These are phyloP conservation scores for Cnemophilus loriae DNA, from an alignment of 2,113 vertebrate genomes.

Conservation along the genomic window DNA sequence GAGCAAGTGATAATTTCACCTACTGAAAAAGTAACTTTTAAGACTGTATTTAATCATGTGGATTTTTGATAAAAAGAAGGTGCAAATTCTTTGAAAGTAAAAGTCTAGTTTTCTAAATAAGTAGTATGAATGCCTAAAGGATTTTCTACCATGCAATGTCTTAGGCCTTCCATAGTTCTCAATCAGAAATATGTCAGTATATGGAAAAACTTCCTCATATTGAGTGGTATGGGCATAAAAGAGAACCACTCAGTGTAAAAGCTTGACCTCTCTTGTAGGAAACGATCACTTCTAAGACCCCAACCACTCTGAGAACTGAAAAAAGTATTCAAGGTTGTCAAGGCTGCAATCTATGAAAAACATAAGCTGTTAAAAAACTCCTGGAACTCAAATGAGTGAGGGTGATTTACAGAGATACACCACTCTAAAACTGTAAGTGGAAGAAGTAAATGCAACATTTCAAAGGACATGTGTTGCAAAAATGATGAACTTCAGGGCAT, in stretches of 20 bases:
- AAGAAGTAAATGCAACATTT: background rate
- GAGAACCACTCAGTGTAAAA: background rate
- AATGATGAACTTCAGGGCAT: background rate
- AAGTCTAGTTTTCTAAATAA: background rate
- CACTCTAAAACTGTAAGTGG: background rate
- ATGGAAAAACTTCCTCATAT: background rate
- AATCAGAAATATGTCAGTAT: background rate
- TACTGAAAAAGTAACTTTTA: background rate
- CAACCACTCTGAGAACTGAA: background rate
- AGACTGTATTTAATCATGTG: background rate
- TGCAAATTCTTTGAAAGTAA: background rate
- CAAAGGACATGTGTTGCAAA: background rate
- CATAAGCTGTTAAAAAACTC: background rate
- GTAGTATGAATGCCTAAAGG: background rate
- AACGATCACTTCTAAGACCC: background rate
- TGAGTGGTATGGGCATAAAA: background rate
- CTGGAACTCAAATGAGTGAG: background rate
- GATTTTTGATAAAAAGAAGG: background rate
- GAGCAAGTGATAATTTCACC: background rate
- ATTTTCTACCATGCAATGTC: background rate
- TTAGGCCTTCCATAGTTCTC: background rate
- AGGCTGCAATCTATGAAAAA: background rate
- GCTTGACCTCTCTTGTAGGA: background rate
- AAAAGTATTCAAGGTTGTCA: background rate
- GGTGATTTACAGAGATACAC: background rate